A percentile compares a stretch with the other conserved stretches of the same genome.
phyloP scores from a whole-genome alignment of 1,140 invertebrate genomes.

The Tribolium madens region DNA sequence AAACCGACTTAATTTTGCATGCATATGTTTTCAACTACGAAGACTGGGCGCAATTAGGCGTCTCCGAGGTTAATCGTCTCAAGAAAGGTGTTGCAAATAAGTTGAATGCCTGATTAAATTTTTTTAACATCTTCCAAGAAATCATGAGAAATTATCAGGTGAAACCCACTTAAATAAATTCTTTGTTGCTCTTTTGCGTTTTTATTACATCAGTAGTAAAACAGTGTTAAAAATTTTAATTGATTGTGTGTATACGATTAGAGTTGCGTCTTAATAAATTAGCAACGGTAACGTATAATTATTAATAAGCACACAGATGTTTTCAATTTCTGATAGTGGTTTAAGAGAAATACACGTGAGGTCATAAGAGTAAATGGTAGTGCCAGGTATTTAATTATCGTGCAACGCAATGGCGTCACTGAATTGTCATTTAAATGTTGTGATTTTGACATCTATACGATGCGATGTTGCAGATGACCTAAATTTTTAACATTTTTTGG shows the following conservation, averaged over 20 bases:
- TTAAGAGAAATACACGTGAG: neutral
- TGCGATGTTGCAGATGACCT: neutral
- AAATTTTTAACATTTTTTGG: neutral
- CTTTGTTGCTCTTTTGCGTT: neutral
- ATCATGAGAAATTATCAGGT: neutral
- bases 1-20: neutral
- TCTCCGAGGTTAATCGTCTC: constrained; percentile 12
- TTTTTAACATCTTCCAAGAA: neutral
- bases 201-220: neutral
- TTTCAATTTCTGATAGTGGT: constrained; percentile 12
- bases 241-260: neutral
- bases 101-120: constrained; percentile 16
- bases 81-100: constrained; percentile 15
- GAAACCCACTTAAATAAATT: constrained; percentile 10
- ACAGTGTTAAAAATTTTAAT: constrained; percentile 6
- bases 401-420: constrained; percentile 1
- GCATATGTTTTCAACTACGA: neutral
- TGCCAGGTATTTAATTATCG: constrained; percentile 23
- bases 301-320: neutral
- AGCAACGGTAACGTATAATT: constrained; percentile 8
- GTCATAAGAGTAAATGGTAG: constrained; percentile 10
- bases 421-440: constrained; percentile 25
- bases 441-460: neutral
- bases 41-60: neutral
- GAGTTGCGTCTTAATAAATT: constrained; percentile 3